A percentile compares a stretch with the other conserved stretches of the same genome.
Conservation (phyloP, 2,797 vertebrate species). For the Chiroxiphia lanceolata region DNA sequence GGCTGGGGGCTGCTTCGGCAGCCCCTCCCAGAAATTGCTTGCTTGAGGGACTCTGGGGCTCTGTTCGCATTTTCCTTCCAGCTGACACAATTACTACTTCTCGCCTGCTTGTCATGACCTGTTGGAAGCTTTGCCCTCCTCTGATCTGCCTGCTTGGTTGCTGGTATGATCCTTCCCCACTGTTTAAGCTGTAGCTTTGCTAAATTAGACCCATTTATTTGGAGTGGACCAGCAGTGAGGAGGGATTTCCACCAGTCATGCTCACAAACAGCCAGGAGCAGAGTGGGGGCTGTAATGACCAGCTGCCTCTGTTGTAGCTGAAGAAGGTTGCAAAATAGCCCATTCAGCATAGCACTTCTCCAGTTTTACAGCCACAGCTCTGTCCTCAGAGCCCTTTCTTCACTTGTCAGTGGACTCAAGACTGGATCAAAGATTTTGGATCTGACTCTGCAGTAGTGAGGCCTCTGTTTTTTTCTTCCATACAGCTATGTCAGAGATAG, state of each 20-base stretch:
- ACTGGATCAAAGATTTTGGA: neutral
- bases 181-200: neutral
- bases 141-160: neutral
- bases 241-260: neutral
- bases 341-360: neutral
- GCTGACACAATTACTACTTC: neutral
- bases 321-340: neutral
- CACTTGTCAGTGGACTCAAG: neutral
- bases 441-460: neutral
- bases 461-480: neutral
- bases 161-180: neutral
- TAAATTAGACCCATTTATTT: neutral
- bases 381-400: neutral
- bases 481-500: neutral
- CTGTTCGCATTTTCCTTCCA: neutral
- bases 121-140: neutral
- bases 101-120: neutral
- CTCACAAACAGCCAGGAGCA: neutral
- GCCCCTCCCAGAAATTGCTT: neutral
- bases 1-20: neutral
- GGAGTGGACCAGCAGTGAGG: neutral
- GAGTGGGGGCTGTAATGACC: neutral
- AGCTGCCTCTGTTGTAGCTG: neutral
- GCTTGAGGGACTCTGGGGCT: neutral
- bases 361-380: neutral